These are phyloP conservation scores for Muntiacus reevesi DNA, from an alignment of 2,113 vertebrate species.

Conservation along the genomic window DNA sequence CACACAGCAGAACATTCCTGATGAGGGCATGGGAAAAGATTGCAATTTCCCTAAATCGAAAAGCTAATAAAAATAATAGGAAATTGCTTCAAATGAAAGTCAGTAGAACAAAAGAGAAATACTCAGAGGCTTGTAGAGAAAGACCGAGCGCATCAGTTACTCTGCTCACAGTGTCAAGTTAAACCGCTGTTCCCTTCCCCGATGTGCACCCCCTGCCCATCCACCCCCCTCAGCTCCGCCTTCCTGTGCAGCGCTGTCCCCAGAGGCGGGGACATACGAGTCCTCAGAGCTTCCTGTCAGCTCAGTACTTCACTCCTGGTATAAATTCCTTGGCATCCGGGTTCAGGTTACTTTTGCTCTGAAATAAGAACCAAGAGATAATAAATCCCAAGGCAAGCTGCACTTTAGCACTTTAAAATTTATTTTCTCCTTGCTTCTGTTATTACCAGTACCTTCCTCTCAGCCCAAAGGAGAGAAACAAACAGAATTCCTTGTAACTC, in stretches of 20 bases:
- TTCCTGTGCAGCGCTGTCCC: conserved; percentile 67
- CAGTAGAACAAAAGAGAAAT: conserved; percentile 57
- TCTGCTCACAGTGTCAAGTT: conserved; percentile 61
- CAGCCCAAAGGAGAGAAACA: not conserved
- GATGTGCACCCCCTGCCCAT: not conserved
- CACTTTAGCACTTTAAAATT: conserved; percentile 23
- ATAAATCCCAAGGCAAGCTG: conserved; percentile 10
- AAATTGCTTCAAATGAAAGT: conserved; percentile 50
- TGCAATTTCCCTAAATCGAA: conserved; percentile 38
- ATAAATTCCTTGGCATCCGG: conserved; percentile 98
- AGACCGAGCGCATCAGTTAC: conserved; percentile 53
- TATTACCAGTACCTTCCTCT: not conserved
- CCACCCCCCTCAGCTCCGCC: conserved; percentile 26
- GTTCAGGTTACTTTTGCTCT: conserved; percentile 99
- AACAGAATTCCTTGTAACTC: not conserved
- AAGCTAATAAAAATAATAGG: not conserved
- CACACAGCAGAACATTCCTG: conserved; percentile 17
- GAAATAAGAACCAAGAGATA: conserved; percentile 49
- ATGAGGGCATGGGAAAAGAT: not conserved
- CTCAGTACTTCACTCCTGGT: conserved; percentile 97
- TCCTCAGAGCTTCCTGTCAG: conserved; percentile 70
- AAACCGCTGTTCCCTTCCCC: conserved; percentile 30
- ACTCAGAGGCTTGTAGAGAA: conserved; percentile 62
- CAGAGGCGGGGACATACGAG: conserved; percentile 62
- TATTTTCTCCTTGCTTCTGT: not conserved